These are phyloP conservation scores for Drosophila ohnishii DNA, from an alignment of 1,140 invertebrate species.

Conservation along the genomic window DNA sequence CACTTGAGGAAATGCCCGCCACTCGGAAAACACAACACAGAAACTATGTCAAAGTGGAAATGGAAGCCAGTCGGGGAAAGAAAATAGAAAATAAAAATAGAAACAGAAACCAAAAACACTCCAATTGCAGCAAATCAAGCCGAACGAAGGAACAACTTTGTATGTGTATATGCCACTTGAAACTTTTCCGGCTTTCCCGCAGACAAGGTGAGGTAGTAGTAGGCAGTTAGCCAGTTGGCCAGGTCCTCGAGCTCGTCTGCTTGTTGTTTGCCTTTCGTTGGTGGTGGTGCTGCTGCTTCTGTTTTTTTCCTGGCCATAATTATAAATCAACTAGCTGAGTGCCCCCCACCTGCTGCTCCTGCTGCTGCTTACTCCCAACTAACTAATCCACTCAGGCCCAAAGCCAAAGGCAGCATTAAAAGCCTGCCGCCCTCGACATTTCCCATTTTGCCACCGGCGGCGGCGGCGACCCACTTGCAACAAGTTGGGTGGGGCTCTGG, in stretches of 20 bases:
- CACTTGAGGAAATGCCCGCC: slow-evolving; percentile 14
- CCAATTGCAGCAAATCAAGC: slow-evolving; percentile 54
- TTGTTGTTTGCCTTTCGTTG: neutral
- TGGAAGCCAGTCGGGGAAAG: neutral
- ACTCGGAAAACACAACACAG: slow-evolving; percentile 2
- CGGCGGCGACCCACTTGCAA: slow-evolving; percentile 70
- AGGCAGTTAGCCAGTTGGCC: slow-evolving; percentile 32
- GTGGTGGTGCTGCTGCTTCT: slow-evolving; percentile 8
- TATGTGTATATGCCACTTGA: slow-evolving; percentile 48
- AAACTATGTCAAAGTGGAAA: slow-evolving; percentile 29
- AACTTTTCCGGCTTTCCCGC: slow-evolving; percentile 47
- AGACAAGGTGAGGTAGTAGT: slow-evolving; percentile 25
- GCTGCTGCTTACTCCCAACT: slow-evolving; percentile 29
- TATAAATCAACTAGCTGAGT: slow-evolving; percentile 75
- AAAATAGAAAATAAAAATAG: slow-evolving; percentile 13
- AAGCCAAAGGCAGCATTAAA: slow-evolving; percentile 64
- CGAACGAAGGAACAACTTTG: slow-evolving; percentile 39
- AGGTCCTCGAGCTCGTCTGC: slow-evolving; percentile 16
- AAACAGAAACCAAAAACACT: slow-evolving; percentile 22
- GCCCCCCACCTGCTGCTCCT: slow-evolving; percentile 36
- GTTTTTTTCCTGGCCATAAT: slow-evolving; percentile 56
- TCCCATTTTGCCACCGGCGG: slow-evolving; percentile 8
- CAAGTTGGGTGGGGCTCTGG: slow-evolving; percentile 48
- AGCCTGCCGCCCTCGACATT: slow-evolving; percentile 31
- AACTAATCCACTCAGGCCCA: slow-evolving; percentile 72